phyloP scores from a whole-genome alignment of 2,797 vertebrate species.

The Gymnothorax javanicus region DNA sequence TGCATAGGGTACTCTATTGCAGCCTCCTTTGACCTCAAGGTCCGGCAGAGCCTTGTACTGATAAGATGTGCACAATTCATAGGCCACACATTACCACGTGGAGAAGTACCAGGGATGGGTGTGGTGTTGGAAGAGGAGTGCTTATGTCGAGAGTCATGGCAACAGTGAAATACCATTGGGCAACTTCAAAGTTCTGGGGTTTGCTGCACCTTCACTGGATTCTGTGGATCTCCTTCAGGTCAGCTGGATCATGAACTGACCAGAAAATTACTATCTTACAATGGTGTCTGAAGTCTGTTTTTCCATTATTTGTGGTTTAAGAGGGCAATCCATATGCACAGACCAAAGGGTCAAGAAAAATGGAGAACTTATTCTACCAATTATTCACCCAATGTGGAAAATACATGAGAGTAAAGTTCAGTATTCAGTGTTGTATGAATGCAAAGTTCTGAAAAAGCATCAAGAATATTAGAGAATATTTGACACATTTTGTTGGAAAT shows the following conservation, averaged over 20 bases:
- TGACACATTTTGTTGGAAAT: not conserved
- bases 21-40: too few relatives aligned
- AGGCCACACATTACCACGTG: not conserved
- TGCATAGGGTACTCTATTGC: not conserved
- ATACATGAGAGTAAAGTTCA: not conserved
- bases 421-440: not conserved
- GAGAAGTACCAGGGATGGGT: not conserved
- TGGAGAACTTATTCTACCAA: too few relatives aligned
- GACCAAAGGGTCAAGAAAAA: not conserved
- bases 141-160: not conserved
- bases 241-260: not conserved
- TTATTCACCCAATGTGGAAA: not conserved
- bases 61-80: not conserved
- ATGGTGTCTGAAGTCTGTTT: not conserved
- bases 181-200: not conserved
- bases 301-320: not conserved
- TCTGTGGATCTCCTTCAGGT: not conserved
- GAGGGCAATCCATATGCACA: not conserved
- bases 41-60: not conserved
- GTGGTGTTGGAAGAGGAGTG: not conserved
- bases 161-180: not conserved
- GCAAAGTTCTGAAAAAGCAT: not conserved
- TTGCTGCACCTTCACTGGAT: not conserved
- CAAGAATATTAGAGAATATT: not conserved
- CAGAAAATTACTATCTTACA: not conserved